These are phyloP conservation scores for Loris lydekkerianus DNA, from an alignment of 2,797 vertebrate genomes.

Conservation along the genomic window DNA sequence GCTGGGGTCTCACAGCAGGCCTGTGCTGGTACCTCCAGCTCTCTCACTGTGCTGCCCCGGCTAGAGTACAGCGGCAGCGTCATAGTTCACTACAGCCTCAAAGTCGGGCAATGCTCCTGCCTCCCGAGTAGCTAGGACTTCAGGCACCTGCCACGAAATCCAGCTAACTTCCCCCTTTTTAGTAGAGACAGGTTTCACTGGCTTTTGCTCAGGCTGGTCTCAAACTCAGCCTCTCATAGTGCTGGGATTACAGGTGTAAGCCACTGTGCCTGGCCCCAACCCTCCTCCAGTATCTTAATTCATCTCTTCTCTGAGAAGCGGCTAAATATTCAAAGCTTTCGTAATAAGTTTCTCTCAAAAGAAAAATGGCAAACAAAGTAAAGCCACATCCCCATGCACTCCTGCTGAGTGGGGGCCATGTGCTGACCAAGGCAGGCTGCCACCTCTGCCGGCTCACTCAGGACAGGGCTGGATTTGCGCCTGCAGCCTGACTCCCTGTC, in stretches of 20 bases:
- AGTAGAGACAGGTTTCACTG: too few relatives aligned
- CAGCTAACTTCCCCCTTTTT: too few relatives aligned
- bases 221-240: too few relatives aligned
- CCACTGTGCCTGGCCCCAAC: too few relatives aligned
- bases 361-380: background rate
- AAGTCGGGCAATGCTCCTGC: too few relatives aligned
- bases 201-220: too few relatives aligned
- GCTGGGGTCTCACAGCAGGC: background rate
- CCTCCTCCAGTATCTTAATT: background rate
- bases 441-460: accelerated
- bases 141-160: too few relatives aligned
- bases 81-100: too few relatives aligned
- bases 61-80: too few relatives aligned
- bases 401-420: background rate
- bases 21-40: background rate
- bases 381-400: background rate
- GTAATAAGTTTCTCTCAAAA: background rate
- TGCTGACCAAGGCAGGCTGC: background rate
- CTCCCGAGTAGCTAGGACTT: too few relatives aligned
- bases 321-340: background rate
- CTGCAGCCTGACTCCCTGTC: background rate
- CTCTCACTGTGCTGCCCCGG: background rate
- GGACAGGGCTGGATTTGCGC: background rate
- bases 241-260: too few relatives aligned
- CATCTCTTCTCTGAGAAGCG: background rate